Conservation (phyloP, 2,888 invertebrate genomes). For the Heteromyza rotundicornis region DNA sequence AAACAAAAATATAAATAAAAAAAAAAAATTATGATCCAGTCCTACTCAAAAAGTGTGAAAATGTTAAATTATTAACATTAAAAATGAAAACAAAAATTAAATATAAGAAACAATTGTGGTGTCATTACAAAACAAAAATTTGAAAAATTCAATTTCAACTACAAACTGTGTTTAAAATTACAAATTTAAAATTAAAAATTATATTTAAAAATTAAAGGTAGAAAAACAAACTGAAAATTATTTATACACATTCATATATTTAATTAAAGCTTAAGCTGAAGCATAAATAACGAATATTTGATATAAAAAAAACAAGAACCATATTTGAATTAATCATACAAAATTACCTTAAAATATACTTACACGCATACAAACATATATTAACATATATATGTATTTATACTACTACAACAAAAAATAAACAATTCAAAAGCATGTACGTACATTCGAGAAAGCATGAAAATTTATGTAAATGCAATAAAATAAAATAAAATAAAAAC, state of each 20-base stretch:
- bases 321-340: slow-evolving; percentile 26
- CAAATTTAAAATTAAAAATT: slow-evolving; percentile 42
- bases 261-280: slow-evolving; percentile 19
- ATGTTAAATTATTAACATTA: slow-evolving; percentile 10
- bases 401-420: too few species aligned
- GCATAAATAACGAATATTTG: slow-evolving; percentile 14
- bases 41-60: background rate
- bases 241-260: slow-evolving; percentile 20
- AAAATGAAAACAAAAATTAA: slow-evolving; percentile 24
- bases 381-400: slow-evolving; percentile 34
- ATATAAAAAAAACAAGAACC: slow-evolving; percentile 21
- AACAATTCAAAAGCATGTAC: too few species aligned
- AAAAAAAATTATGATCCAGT: slow-evolving; percentile 6
- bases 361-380: slow-evolving; percentile 24
- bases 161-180: slow-evolving; percentile 53
- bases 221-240: slow-evolving; percentile 26
- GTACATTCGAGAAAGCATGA: slow-evolving; percentile 29
- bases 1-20: slow-evolving; percentile 19
- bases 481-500: slow-evolving; percentile 27
- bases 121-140: slow-evolving; percentile 9
- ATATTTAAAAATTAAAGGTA: slow-evolving; percentile 30
- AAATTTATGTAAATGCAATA: slow-evolving; percentile 36
- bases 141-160: too few species aligned
- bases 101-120: slow-evolving; percentile 11
- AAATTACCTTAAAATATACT: slow-evolving; percentile 20